Evolutionary conservation across 2,888 invertebrate species (phyloP).

Genomic region (Ornithoptera priamus): DNA sequence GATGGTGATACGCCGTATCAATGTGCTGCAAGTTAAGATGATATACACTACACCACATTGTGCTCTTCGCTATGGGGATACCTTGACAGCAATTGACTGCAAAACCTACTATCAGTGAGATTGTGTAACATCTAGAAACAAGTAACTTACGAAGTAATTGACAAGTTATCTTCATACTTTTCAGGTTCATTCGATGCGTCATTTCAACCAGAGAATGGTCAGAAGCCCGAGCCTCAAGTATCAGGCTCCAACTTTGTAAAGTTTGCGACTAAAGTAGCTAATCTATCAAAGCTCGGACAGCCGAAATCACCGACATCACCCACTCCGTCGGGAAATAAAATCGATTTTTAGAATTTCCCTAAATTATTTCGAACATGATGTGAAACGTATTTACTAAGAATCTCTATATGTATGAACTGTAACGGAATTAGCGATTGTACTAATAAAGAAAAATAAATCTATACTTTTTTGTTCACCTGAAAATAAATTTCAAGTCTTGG

Average conservation of each 20-base stretch:
- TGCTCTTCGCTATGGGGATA: too few species aligned
- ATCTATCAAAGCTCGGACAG: slow-evolving; percentile 62
- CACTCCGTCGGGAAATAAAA: slow-evolving; percentile 55
- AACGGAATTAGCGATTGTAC: not conserved
- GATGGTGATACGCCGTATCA: too few species aligned
- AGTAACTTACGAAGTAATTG: not conserved
- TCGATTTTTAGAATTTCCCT: slow-evolving; percentile 55
- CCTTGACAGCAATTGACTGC: too few species aligned
- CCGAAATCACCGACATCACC: slow-evolving; percentile 66
- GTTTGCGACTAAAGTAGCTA: slow-evolving; percentile 69
- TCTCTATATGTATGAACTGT: not conserved
- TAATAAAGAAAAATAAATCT: not conserved
- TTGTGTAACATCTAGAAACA: not conserved
- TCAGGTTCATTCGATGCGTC: slow-evolving; percentile 69
- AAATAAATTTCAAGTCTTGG: too few species aligned
- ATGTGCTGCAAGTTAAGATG: too few species aligned
- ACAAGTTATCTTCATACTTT: slow-evolving; percentile 6
- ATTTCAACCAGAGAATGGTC: slow-evolving; percentile 58
- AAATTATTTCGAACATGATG: not conserved
- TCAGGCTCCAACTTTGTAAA: slow-evolving; percentile 67
- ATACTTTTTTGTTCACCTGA: too few species aligned
- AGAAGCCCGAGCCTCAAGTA: slow-evolving; percentile 64
- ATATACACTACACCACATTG: too few species aligned
- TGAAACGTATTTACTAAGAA: slow-evolving; percentile 1
- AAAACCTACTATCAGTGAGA: too few species aligned